These are phyloP conservation scores for Drosophila watanabei DNA, from an alignment of 1,140 invertebrate species.

Conservation along the genomic window DNA sequence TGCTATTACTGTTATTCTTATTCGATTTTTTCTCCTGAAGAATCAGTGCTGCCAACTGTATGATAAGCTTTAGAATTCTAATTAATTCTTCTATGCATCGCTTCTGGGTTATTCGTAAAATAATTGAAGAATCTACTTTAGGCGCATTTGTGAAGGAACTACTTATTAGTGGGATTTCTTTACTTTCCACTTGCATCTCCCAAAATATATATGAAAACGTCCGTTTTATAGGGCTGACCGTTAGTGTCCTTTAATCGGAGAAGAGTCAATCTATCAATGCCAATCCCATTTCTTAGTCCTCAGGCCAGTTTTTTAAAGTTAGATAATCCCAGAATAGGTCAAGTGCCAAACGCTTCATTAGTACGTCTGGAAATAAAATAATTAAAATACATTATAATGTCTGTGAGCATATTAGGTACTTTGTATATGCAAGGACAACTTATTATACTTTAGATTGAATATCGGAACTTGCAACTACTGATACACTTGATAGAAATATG, in stretches of 20 bases:
- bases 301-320: neutral
- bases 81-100: slow-evolving; percentile 2
- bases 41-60: neutral
- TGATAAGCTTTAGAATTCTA: neutral
- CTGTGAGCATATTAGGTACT: too few species aligned
- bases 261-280: neutral
- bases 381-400: neutral
- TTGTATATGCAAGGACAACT: neutral
- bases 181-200: slow-evolving; percentile 69
- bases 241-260: neutral
- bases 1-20: neutral
- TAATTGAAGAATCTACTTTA: slow-evolving; percentile 35
- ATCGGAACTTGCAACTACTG: neutral
- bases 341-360: neutral
- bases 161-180: slow-evolving; percentile 57
- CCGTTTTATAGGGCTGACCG: slow-evolving; percentile 3
- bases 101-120: slow-evolving; percentile 26
- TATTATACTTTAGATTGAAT: neutral
- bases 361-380: slow-evolving; percentile 1
- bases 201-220: slow-evolving; percentile 32
- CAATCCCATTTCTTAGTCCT: neutral
- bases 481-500: slow-evolving; percentile 42
- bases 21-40: slow-evolving; percentile 5
- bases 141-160: slow-evolving; percentile 65
- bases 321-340: neutral